phyloP scores from a whole-genome alignment of 1,140 invertebrate species.

The Probaryconus sp. region DNA sequence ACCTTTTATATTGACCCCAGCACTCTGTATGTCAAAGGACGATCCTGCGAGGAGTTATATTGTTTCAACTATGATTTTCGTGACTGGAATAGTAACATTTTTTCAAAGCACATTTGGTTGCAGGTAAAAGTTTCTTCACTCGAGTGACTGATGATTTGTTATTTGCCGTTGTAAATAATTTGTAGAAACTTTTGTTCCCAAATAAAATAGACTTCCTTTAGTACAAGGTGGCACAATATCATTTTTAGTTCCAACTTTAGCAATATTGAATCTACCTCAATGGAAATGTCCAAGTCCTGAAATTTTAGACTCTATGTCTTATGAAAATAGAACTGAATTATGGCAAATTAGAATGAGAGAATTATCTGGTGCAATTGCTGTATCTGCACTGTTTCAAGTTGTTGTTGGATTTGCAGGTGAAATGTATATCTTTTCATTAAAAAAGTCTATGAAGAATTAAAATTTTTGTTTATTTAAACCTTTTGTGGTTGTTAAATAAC shows the following conservation, averaged over 20 bases:
- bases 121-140: conserved; percentile 79
- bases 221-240: conserved; percentile 91
- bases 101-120: conserved; percentile 89
- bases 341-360: conserved; percentile 90
- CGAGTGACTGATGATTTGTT: neutral
- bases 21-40: conserved; percentile 88
- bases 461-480: neutral
- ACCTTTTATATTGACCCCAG: conserved; percentile 89
- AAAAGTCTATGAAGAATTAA: too few relatives aligned
- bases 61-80: conserved; percentile 93
- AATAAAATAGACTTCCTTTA: conserved; percentile 80
- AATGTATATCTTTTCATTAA: too few relatives aligned
- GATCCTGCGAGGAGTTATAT: conserved; percentile 89
- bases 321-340: conserved; percentile 81
- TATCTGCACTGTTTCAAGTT: conserved; percentile 88
- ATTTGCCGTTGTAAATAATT: conserved; percentile 10
- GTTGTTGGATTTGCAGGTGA: conserved; percentile 84
- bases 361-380: conserved; percentile 90
- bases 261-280: conserved; percentile 86
- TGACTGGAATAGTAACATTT: conserved; percentile 90
- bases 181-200: conserved; percentile 25
- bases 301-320: conserved; percentile 79
- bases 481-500: neutral
- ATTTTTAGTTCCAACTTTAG: conserved; percentile 90
- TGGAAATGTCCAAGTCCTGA: conserved; percentile 86